A percentile compares a stretch with the other conserved stretches of the same genome.
These are phyloP conservation scores for Beaufortia kweichowensis DNA, from an alignment of 2,113 vertebrate genomes.

Conservation along the genomic window DNA sequence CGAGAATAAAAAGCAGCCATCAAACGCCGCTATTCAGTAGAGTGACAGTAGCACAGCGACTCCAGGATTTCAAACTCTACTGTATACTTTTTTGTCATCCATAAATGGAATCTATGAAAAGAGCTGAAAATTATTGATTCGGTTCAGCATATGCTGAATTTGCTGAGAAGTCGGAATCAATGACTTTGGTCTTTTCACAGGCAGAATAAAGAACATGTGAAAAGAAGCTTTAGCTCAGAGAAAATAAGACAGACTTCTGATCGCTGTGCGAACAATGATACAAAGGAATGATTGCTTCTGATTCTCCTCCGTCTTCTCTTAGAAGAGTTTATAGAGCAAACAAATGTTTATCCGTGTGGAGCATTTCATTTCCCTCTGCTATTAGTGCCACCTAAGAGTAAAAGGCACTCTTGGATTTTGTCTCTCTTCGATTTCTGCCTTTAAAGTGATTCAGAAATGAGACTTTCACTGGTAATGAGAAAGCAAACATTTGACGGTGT, in stretches of 20 bases:
- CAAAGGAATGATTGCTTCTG: constrained; percentile 52
- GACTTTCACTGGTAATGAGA: neutral
- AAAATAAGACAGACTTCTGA: constrained; percentile 43
- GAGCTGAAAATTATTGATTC: constrained; percentile 52
- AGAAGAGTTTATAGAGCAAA: constrained; percentile 51
- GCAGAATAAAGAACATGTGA: constrained; percentile 38
- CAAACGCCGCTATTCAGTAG: constrained; percentile 25
- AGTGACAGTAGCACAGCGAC: constrained; percentile 29
- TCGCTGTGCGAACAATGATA: constrained; percentile 48
- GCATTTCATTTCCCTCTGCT: constrained; percentile 52
- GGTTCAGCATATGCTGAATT: constrained; percentile 45
- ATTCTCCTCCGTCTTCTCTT: constrained; percentile 45
- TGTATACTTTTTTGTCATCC: constrained; percentile 25
- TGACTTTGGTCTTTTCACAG: constrained; percentile 49
- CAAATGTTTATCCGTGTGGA: constrained; percentile 48
- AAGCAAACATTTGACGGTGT: neutral
- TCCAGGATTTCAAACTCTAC: constrained; percentile 12
- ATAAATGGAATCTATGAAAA: constrained; percentile 45
- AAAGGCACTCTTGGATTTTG: too few relatives aligned
- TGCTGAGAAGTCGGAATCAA: constrained; percentile 54
- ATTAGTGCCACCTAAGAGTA: constrained; percentile 26
- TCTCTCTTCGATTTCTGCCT: constrained; percentile 28
- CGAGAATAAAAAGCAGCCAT: constrained; percentile 26
- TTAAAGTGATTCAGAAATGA: constrained; percentile 5
- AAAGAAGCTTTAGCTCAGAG: constrained; percentile 53